phyloP scores from a whole-genome alignment of 1,140 invertebrate genomes.

The Diorhabda sublineata region DNA sequence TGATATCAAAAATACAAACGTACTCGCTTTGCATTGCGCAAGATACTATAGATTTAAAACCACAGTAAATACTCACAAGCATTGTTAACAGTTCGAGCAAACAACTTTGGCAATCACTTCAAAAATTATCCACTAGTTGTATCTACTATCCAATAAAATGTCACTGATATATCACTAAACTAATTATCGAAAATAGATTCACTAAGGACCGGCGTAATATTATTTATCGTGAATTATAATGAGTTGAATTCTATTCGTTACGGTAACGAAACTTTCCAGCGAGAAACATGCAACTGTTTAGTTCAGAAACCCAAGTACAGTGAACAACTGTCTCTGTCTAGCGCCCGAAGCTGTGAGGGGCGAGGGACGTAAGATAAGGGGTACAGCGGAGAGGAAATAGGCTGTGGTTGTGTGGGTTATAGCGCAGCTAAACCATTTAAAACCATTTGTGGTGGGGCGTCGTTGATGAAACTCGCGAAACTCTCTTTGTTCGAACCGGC shows the following conservation, averaged over 20 bases:
- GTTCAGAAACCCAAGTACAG: constrained; percentile 19
- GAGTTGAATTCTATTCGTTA: not conserved
- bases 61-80: constrained; percentile 30
- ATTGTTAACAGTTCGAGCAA: constrained; percentile 22
- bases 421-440: constrained; percentile 34
- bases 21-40: constrained; percentile 23
- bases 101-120: constrained; percentile 18
- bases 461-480: constrained; percentile 29
- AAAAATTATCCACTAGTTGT: constrained; percentile 10
- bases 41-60: constrained; percentile 23
- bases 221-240: constrained; percentile 1
- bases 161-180: constrained; percentile 16
- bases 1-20: not conserved
- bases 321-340: constrained; percentile 13
- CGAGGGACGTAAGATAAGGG: constrained; percentile 6
- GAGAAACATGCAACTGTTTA: constrained; percentile 11
- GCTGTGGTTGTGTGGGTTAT: constrained; percentile 24
- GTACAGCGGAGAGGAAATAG: constrained; percentile 13
- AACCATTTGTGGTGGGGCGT: constrained; percentile 23
- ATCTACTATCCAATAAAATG: constrained; percentile 11
- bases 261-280: constrained; percentile 14
- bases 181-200: constrained; percentile 8
- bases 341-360: constrained; percentile 10
- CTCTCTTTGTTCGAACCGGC: constrained; percentile 31
- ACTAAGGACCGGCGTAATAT: constrained; percentile 7